Evolutionary conservation across 1,140 invertebrate genomes (phyloP).

Genomic region (Caenorhabditis inopinata): DNA sequence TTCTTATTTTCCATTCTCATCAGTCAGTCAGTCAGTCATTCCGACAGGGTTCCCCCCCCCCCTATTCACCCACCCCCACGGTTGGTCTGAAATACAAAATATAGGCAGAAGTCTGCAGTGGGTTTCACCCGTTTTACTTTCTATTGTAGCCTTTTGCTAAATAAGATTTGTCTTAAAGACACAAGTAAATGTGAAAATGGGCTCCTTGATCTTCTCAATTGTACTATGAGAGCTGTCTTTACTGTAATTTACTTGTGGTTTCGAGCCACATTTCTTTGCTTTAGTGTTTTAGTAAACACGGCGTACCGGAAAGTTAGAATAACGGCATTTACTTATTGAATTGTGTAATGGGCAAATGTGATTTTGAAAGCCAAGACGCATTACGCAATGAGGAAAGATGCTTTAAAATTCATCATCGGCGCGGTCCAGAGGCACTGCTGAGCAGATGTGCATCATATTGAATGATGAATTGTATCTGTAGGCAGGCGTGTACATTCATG

Average conservation of each 20-base stretch:
- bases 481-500: slow-evolving; percentile 22
- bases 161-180: too few relatives aligned
- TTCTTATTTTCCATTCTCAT: background rate
- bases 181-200: too few relatives aligned
- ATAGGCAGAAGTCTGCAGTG: background rate
- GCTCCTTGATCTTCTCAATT: too few relatives aligned
- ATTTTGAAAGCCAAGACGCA: slow-evolving; percentile 23
- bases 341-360: slow-evolving; percentile 12
- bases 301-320: background rate
- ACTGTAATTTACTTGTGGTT: too few relatives aligned
- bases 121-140: background rate
- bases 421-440: background rate
- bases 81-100: background rate
- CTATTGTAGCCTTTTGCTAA: too few relatives aligned
- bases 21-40: background rate
- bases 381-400: background rate
- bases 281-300: too few relatives aligned
- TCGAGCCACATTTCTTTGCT: too few relatives aligned
- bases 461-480: slow-evolving; percentile 31
- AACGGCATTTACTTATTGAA: background rate
- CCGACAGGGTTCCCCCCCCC: too few relatives aligned
- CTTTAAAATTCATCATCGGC: slow-evolving; percentile 25
- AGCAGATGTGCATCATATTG: slow-evolving; percentile 32
- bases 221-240: too few relatives aligned
- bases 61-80: too few relatives aligned